phyloP scores from a whole-genome alignment of 2,797 vertebrate genomes.

The Salmo trutta region DNA sequence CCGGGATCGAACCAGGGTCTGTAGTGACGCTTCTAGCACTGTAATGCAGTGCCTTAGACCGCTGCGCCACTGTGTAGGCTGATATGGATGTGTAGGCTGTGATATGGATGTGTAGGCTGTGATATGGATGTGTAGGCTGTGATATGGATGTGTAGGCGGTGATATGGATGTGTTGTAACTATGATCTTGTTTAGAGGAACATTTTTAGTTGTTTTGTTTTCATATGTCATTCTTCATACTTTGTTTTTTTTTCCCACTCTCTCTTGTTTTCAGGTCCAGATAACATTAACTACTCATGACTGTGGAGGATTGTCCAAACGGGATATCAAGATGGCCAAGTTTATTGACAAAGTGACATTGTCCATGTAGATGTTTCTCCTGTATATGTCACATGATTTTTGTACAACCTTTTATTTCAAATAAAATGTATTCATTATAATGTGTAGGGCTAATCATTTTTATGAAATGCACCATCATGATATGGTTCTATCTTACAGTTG shows the following conservation, averaged over 20 bases:
- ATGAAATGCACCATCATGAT: neutral
- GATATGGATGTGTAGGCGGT: too few species aligned
- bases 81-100: too few species aligned
- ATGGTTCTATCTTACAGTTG: neutral
- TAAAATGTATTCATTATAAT: neutral
- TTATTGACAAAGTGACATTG: conserved; percentile 86
- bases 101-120: neutral
- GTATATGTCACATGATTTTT: neutral
- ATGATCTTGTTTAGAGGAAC: neutral
- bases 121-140: neutral
- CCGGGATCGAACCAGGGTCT: too few species aligned
- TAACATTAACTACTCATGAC: conserved; percentile 92
- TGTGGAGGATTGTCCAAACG: conserved; percentile 87
- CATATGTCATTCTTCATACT: neutral
- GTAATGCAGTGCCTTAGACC: too few species aligned
- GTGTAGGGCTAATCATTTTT: neutral
- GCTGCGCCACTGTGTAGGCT: too few species aligned
- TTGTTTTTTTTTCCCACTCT: neutral
- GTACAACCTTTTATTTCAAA: neutral
- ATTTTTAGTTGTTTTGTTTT: neutral
- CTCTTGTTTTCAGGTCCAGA: conserved; percentile 82
- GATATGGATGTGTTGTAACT: neutral
- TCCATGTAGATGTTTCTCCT: conserved; percentile 52
- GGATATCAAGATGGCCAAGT: conserved; percentile 91
- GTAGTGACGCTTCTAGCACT: too few species aligned